Conservation (phyloP, 1,140 invertebrate species). For the Papilio glaucus region DNA sequence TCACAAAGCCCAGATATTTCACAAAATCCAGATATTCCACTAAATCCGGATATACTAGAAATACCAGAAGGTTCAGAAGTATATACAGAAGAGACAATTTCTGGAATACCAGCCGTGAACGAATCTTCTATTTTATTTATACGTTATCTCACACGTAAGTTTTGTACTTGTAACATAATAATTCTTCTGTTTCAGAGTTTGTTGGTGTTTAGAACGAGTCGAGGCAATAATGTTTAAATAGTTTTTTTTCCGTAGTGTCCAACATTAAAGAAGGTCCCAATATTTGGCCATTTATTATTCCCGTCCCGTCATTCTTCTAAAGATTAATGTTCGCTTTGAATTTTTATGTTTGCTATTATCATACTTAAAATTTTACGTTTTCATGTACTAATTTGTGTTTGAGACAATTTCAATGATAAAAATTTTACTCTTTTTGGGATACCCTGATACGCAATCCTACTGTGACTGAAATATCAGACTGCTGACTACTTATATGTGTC, state of each 20-base stretch:
- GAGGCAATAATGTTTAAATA: too few relatives aligned
- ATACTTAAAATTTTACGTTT: too few relatives aligned
- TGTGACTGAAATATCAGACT: not conserved
- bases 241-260: conserved; percentile 30
- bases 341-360: too few relatives aligned
- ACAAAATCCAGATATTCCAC: conserved; percentile 23
- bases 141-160: conserved; percentile 79
- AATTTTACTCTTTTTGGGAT: too few relatives aligned
- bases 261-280: conserved; percentile 18
- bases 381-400: too few relatives aligned
- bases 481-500: not conserved
- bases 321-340: too few relatives aligned
- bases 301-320: too few relatives aligned
- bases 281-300: too few relatives aligned
- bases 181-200: conserved; percentile 52
- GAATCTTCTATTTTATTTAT: conserved; percentile 70
- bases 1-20: conserved; percentile 19
- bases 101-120: conserved; percentile 60
- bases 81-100: conserved; percentile 44
- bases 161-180: conserved; percentile 5
- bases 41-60: conserved; percentile 28
- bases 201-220: not conserved
- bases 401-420: too few relatives aligned
- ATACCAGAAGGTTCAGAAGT: conserved; percentile 22
- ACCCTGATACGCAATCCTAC: too few relatives aligned